phyloP scores from a whole-genome alignment of 2,797 vertebrate genomes.

The Melanotaenia nigrans region DNA sequence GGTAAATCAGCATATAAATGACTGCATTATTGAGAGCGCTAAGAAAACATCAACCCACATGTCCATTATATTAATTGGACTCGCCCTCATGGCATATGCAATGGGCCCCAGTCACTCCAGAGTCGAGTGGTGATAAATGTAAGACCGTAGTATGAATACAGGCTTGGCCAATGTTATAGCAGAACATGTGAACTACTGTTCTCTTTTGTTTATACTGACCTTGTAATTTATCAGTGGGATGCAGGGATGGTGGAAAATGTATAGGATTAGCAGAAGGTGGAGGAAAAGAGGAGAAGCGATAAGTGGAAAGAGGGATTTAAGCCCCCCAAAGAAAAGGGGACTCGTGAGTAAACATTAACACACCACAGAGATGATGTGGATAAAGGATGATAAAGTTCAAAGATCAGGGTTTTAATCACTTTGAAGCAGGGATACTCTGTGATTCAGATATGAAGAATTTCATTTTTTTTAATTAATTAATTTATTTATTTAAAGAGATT shows the following conservation, averaged over 20 bases:
- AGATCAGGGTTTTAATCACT: slow-evolving; percentile 42
- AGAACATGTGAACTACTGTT: slow-evolving; percentile 75
- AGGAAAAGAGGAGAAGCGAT: slow-evolving; percentile 23
- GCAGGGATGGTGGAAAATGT: slow-evolving; percentile 60
- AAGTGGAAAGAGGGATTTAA: slow-evolving; percentile 49
- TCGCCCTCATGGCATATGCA: slow-evolving; percentile 58
- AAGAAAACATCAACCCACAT: slow-evolving; percentile 73
- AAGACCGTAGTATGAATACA: slow-evolving; percentile 72
- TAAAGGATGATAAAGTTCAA: slow-evolving; percentile 58
- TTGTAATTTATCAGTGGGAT: slow-evolving; percentile 81
- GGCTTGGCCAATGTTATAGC: slow-evolving; percentile 70
- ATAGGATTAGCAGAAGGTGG: slow-evolving; percentile 39
- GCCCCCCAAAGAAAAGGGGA: slow-evolving; percentile 43
- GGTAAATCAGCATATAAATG: slow-evolving; percentile 82
- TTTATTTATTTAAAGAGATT: neutral
- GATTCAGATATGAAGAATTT: slow-evolving; percentile 14
- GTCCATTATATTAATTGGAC: slow-evolving; percentile 85
- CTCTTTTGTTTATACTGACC: slow-evolving; percentile 80
- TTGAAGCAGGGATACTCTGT: slow-evolving; percentile 14
- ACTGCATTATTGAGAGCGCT: slow-evolving; percentile 68
- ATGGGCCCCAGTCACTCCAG: slow-evolving; percentile 47
- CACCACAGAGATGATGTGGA: slow-evolving; percentile 52
- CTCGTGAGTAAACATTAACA: slow-evolving; percentile 47
- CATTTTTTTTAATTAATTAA: neutral
- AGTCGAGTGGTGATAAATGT: slow-evolving; percentile 79